Percentiles rank a stretch among this genome's conserved stretches.
These are phyloP conservation scores for Psittacula derbiana DNA, from an alignment of 2,797 vertebrate species.

Conservation along the genomic window DNA sequence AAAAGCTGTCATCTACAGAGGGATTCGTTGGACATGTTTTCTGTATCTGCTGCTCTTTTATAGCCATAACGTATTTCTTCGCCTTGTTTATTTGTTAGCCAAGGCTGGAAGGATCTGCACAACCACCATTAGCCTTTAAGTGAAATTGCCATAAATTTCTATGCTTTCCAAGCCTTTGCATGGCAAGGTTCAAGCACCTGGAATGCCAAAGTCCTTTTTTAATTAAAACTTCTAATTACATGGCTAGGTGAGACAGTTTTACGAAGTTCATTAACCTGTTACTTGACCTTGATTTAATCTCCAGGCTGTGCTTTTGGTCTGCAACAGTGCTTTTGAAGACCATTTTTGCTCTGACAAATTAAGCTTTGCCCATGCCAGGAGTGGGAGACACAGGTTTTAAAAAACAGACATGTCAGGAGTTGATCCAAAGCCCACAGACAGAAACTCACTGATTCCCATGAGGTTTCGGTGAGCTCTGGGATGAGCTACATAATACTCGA, in stretches of 20 bases:
- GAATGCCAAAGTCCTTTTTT: neutral
- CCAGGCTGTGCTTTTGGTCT: neutral
- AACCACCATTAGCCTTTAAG: neutral
- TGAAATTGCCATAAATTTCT: neutral
- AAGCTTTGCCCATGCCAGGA: neutral
- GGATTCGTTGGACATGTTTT: neutral
- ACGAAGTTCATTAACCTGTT: neutral
- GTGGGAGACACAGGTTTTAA: neutral
- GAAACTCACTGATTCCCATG: neutral
- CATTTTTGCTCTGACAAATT: neutral
- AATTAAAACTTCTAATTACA: neutral
- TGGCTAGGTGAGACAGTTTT: neutral
- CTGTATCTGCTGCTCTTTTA: neutral
- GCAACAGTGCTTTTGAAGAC: neutral
- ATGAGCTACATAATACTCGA: neutral
- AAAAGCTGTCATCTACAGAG: neutral
- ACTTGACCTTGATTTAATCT: neutral
- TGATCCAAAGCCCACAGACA: neutral
- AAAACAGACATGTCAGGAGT: neutral
- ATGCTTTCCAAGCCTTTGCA: neutral
- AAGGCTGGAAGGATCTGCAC: neutral
- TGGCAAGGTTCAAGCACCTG: neutral
- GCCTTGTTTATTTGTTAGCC: neutral
- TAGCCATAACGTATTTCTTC: rapidly evolving
- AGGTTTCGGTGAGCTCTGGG: neutral